Base-by-base conservation (phyloP, 1,140 invertebrate species). In the Eupristina koningsbergeri region DNA sequence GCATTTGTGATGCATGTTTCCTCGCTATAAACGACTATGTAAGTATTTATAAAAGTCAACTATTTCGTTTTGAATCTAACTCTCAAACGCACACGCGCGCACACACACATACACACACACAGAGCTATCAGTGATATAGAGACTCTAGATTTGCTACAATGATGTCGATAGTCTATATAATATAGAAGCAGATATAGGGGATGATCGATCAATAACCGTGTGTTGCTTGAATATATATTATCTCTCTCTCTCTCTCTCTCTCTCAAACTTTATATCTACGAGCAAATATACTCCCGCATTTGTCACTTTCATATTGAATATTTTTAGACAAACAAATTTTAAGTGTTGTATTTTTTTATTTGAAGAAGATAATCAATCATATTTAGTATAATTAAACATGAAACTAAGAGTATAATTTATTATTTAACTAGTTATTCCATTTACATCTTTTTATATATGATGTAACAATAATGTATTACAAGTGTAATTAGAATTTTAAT, bases 141-240 rank as follows among this genome's bases (percentile, higher is more conserved):
- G 36, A 81, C 17, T 61, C 53, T 50, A 63, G 80, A 81, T 81
- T 81, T 69, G 63, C 50, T 73, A n/a, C 47, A 61, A n/a, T 13
- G 1, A 41, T 74, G 50, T 81, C 69, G 36, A 61, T 71, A 67
- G 45, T 58, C 19, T 61, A 47, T 58, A 58, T 71, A 41, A 79
- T 64, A 53, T 31, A 11, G 31, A 45, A 50, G 34, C 53, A 29
- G 67, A 22, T 3, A 41, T 41, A n/a, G 47, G 64, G 39, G 31
- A 50, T 29, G n/a, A 58, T 74, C 80, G 50, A 81, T 81, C 69
- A 81, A 81, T 74, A 74, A 81, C 69, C 36, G 26, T 53, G 26
- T 53, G 39, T 67, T 80, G 64, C 36, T 80, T 80, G 79, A n/a
- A n/a, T n/a, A n/a, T n/a, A n/a, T n/a, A n/a, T n/a, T n/a, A n/a